Conservation (phyloP, 2,113 vertebrate genomes). For the Entosphenus tridentatus region DNA sequence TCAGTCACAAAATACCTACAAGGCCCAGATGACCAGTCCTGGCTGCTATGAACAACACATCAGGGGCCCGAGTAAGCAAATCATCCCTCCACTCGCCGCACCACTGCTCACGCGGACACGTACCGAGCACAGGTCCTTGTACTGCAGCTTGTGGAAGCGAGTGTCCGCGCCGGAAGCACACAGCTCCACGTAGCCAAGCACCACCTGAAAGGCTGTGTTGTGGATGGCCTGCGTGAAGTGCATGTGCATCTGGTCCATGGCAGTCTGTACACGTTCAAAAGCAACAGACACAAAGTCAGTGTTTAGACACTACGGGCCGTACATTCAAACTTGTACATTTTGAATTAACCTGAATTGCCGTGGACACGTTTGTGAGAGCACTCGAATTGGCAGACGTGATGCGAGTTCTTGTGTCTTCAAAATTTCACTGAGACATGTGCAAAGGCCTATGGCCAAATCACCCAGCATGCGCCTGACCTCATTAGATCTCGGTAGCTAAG, state of each 20-base stretch:
- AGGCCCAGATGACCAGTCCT: too few species aligned
- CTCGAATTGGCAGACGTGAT: too few species aligned
- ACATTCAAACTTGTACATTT: background rate
- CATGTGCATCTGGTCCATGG: constrained; percentile 99
- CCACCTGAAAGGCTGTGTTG: constrained; percentile 95
- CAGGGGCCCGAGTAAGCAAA: too few species aligned
- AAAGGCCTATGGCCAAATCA: background rate
- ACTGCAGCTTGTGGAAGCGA: constrained; percentile 96
- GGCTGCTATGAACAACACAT: too few species aligned
- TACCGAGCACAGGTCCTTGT: constrained; percentile 90
- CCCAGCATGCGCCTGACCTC: too few species aligned
- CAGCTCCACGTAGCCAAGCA: constrained; percentile 87
- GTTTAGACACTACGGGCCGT: background rate
- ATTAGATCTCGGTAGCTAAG: too few species aligned
- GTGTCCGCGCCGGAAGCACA: constrained; percentile 88
- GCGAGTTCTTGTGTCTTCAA: too few species aligned
- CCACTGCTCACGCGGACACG: constrained; percentile 11
- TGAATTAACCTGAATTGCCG: too few species aligned
- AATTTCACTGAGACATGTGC: background rate
- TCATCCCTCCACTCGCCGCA: too few species aligned
- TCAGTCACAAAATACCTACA: too few species aligned
- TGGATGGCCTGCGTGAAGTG: constrained; percentile 98
- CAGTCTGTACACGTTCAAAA: constrained; percentile 37
- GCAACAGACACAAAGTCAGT: background rate
- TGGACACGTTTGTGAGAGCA: too few species aligned